Conservation (phyloP, 2,113 vertebrate genomes). For the Okapia johnstoni region DNA sequence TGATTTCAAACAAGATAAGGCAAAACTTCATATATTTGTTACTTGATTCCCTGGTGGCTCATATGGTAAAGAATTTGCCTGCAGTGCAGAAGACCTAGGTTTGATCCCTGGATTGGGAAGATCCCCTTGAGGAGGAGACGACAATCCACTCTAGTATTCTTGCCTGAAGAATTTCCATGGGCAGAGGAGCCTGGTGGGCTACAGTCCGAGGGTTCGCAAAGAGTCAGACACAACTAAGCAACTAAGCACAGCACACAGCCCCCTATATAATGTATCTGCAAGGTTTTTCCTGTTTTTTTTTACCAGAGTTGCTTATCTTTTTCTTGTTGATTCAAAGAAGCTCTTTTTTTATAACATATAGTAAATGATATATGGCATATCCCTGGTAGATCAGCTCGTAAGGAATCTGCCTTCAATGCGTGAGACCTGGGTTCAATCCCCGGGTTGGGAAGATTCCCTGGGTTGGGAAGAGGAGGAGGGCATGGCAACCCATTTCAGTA, state of each 20-base stretch:
- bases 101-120: background rate
- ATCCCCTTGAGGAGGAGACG: background rate
- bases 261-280: background rate
- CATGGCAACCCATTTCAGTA: background rate
- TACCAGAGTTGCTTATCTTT: background rate
- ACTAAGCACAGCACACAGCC: background rate
- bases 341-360: background rate
- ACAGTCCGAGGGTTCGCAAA: fast-evolving
- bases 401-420: background rate
- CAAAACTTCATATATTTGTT: background rate
- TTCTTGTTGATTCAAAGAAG: background rate
- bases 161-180: background rate
- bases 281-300: background rate
- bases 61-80: background rate
- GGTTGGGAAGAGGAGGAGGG: background rate
- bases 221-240: background rate
- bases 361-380: background rate
- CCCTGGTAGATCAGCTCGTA: background rate
- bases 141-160: background rate
- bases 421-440: background rate
- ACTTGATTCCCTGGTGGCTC: background rate
- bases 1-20: background rate
- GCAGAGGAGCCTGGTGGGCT: background rate
- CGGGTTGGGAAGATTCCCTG: background rate
- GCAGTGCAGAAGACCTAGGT: background rate